Evolutionary conservation across 2,113 vertebrate species (phyloP), one percentile per base, ranked within the genome.

Genomic region (Brevimyrus niger): DNA sequence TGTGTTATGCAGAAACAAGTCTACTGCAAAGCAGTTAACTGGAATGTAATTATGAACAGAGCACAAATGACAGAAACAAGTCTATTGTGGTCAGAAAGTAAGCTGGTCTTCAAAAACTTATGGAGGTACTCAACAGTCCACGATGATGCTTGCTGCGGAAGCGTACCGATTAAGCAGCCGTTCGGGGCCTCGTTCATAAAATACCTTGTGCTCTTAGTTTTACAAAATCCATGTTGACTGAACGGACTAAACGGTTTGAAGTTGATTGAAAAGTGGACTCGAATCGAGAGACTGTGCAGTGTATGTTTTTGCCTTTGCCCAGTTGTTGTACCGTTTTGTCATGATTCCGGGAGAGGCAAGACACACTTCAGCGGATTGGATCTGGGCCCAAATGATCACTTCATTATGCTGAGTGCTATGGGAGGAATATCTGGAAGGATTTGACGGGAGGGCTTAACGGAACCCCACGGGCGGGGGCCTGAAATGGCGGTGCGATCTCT

Each of bases 331-430:
- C 84, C 31, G 84, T 86, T 73, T 5, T 51, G 27, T n/a, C 23
- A 73, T 69, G 9, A 31, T 76, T 87, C 46, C 11, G 15, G 84
- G 42, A 76, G 58, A 76, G 21, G 31, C 48, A 0, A 46, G n/a
- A 51, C 15, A 73, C 84, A 90, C 85, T 90, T 51, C 85, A 46
- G 84, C 84, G 65, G 89, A 89, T 87, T 90, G 84, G 85, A 50
- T 90, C 47, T 73, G 61, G 48, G 27, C 46, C 21, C 69, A 44
- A 87, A 53, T 21, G 13, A 90, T 61, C 65, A 48, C 65, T 88
- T 88, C 73, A 88, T 88, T 83, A 88, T 58, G 44, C 86, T 90
- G 82, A 90, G 86, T 90, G 51, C 86, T 61, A 61, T 15, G 27
- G 89, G 51, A 47, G 84, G 58, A 89, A 87, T 53, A 53, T 50